Conservation (phyloP, 2,113 vertebrate genomes). For the Ifrita kowaldi region DNA sequence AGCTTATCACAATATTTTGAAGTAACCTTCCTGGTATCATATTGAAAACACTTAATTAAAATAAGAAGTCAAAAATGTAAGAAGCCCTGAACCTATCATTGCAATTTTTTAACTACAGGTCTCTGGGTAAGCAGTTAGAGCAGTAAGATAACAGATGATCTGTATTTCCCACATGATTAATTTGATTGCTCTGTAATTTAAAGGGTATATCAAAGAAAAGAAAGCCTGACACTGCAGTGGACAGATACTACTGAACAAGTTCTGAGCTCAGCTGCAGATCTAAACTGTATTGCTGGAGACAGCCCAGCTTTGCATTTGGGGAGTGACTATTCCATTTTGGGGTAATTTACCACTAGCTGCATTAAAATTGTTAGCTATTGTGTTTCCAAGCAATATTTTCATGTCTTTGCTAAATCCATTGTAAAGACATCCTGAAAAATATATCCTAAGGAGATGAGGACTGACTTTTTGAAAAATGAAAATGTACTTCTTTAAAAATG, state of each 20-base stretch:
- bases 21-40: not conserved
- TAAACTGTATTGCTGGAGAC: not conserved
- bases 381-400: not conserved
- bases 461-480: not conserved
- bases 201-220: conserved; percentile 16
- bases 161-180: not conserved
- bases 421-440: not conserved
- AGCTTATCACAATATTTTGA: not conserved
- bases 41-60: not conserved
- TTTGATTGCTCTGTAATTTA: conserved; percentile 27
- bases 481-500: not conserved
- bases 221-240: not conserved
- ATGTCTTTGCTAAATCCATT: not conserved
- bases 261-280: not conserved
- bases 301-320: not conserved
- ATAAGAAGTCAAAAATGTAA: not conserved
- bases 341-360: not conserved
- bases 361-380: not conserved
- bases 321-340: not conserved
- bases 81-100: not conserved
- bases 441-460: not conserved
- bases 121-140: not conserved
- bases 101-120: not conserved
- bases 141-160: not conserved
- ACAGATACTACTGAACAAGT: not conserved